A percentile compares a stretch with the other conserved stretches of the same genome.
phyloP scores from a whole-genome alignment of 2,797 vertebrate species.

The Hybognathus amarus region DNA sequence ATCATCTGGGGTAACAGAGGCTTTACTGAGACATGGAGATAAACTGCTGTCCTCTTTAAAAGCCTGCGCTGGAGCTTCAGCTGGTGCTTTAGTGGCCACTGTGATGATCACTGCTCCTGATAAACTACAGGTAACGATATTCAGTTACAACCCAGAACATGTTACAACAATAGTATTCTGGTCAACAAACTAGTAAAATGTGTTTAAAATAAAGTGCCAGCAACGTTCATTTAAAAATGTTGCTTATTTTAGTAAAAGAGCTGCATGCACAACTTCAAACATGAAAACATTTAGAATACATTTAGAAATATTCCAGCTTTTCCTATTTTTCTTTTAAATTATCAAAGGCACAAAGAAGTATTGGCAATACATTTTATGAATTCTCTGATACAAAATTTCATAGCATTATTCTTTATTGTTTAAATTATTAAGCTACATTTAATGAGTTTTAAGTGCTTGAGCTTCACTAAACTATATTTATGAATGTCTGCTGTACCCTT shows the following conservation, averaged over 20 bases:
- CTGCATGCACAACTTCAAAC: too few species aligned
- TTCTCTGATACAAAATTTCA: not conserved
- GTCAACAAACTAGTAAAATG: not conserved
- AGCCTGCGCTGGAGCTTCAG: constrained; percentile 87
- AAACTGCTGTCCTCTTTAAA: constrained; percentile 77
- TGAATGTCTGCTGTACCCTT: not conserved
- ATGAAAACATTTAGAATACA: too few species aligned
- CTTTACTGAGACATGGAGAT: constrained; percentile 82
- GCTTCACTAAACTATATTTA: not conserved
- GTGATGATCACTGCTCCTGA: constrained; percentile 87
- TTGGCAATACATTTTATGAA: not conserved
- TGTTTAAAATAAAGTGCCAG: not conserved
- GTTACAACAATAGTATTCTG: not conserved
- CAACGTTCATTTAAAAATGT: not conserved
- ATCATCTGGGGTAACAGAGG: constrained; percentile 89
- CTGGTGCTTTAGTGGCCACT: constrained; percentile 85
- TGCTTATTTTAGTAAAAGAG: not conserved
- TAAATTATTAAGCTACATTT: not conserved
- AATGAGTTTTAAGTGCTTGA: not conserved
- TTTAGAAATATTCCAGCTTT: too few species aligned
- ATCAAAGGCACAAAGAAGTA: not conserved
- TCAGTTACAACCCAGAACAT: not conserved
- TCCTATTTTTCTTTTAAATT: not conserved
- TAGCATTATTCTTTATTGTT: not conserved
- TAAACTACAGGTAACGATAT: constrained; percentile 83